These are phyloP conservation scores for Opisthograptis luteolata DNA, from an alignment of 2,888 invertebrate species.

Conservation along the genomic window DNA sequence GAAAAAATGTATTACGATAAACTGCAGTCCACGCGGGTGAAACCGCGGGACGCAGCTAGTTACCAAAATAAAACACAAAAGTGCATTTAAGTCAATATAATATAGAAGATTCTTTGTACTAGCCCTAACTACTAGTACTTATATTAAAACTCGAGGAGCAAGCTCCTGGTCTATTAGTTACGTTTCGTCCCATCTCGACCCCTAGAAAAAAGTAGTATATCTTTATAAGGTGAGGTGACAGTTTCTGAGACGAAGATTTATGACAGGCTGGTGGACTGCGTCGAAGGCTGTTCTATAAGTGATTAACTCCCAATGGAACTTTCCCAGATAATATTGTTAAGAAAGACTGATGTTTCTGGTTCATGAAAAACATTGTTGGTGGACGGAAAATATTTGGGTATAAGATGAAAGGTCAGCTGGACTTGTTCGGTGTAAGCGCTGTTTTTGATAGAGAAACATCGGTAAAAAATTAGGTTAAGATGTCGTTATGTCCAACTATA, in stretches of 20 bases:
- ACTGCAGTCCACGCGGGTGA: no score
- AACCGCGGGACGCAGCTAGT: no score
- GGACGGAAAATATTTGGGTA: conserved; percentile 17
- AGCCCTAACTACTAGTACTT: no score
- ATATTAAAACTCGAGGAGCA: not conserved
- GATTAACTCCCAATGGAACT: conserved; percentile 48
- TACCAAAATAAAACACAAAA: no score
- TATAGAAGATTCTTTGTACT: no score
- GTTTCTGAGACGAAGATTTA: conserved; percentile 64
- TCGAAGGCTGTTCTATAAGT: conserved; percentile 47
- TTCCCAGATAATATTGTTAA: conserved; percentile 32
- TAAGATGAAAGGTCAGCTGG: conserved; percentile 9
- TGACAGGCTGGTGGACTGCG: conserved; percentile 47
- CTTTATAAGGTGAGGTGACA: conserved; percentile 61
- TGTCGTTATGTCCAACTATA: no score
- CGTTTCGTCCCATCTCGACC: conserved; percentile 22
- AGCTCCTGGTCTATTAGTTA: conserved; percentile 16
- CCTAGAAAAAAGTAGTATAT: conserved; percentile 53
- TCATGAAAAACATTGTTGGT: conserved; percentile 25
- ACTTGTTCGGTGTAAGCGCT: conserved; percentile 1
- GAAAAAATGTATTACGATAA: no score
- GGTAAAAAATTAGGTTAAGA: no score
- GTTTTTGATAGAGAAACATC: no score
- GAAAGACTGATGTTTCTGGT: conserved; percentile 34
- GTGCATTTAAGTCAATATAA: no score